Conservation (phyloP, 2,888 invertebrate species). For the Hyposoter dolosus region DNA sequence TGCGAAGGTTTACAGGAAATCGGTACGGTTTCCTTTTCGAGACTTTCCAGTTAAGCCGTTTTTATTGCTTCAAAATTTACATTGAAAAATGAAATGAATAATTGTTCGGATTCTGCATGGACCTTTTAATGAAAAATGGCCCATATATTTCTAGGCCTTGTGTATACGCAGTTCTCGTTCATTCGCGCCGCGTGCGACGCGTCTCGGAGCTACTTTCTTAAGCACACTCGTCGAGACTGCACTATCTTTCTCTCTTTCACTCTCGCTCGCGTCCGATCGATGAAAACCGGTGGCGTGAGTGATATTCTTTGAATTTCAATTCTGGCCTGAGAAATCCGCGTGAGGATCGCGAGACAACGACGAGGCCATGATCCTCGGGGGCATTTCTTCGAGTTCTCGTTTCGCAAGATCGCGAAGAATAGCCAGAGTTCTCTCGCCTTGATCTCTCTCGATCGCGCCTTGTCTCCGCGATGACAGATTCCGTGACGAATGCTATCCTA, state of each 20-base stretch:
- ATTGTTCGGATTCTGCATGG: neutral
- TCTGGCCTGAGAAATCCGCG: slow-evolving; percentile 56
- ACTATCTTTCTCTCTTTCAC: slow-evolving; percentile 23
- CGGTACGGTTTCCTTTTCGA: neutral
- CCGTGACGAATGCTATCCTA: slow-evolving; percentile 59
- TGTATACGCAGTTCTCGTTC: slow-evolving; percentile 49
- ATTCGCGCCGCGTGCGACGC: slow-evolving; percentile 68
- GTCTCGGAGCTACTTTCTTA: slow-evolving; percentile 59
- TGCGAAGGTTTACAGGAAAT: neutral
- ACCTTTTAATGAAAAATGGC: slow-evolving; percentile 10
- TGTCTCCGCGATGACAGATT: slow-evolving; percentile 44
- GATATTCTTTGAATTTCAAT: slow-evolving; percentile 71
- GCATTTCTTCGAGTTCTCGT: slow-evolving; percentile 48
- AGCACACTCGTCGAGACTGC: slow-evolving; percentile 48
- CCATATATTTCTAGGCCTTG: slow-evolving; percentile 16
- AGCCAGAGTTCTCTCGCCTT: slow-evolving; percentile 39
- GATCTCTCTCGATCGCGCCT: slow-evolving; percentile 52
- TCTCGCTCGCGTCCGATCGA: slow-evolving; percentile 40
- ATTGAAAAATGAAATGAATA: neutral
- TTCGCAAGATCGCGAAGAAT: slow-evolving; percentile 53
- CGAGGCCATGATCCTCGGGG: slow-evolving; percentile 53
- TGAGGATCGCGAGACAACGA: slow-evolving; percentile 40
- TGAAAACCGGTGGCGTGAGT: slow-evolving; percentile 69
- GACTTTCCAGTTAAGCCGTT: neutral
- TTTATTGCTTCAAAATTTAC: neutral